Evolutionary conservation across 2,113 vertebrate genomes (phyloP).

Genomic region (Aepyceros melampus): DNA sequence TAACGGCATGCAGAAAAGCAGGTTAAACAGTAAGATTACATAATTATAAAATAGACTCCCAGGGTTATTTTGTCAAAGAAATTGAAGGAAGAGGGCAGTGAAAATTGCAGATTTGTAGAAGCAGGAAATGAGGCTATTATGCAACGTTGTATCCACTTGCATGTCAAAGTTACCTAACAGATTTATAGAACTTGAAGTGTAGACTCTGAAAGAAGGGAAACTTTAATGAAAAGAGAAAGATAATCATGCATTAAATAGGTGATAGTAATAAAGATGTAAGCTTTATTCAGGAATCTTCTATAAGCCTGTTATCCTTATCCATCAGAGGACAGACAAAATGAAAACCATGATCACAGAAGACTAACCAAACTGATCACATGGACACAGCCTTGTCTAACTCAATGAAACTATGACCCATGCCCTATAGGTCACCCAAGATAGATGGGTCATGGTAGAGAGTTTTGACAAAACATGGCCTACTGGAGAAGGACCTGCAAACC

Average conservation of each 20-base stretch:
- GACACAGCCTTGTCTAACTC: background rate
- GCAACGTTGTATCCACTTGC: background rate
- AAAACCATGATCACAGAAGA: background rate
- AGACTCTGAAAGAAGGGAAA: background rate
- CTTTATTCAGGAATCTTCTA: background rate
- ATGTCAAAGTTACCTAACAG: background rate
- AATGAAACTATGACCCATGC: background rate
- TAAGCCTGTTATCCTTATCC: background rate
- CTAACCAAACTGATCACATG: background rate
- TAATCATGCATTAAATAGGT: background rate
- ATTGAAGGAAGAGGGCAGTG: background rate
- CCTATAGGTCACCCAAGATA: background rate
- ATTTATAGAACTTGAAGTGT: background rate
- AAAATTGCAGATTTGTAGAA: background rate
- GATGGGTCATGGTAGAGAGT: background rate
- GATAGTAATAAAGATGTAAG: background rate
- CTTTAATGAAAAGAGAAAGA: background rate
- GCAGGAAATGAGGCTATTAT: background rate
- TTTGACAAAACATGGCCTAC: background rate
- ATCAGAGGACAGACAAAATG: background rate
- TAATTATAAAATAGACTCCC: background rate
- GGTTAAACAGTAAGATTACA: background rate
- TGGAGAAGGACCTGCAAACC: background rate
- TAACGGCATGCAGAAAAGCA: background rate
- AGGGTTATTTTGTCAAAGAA: background rate